Percentiles rank a stretch among this genome's conserved stretches.
Conservation (phyloP, 2,797 vertebrate genomes). For the Xenopus petersii region DNA sequence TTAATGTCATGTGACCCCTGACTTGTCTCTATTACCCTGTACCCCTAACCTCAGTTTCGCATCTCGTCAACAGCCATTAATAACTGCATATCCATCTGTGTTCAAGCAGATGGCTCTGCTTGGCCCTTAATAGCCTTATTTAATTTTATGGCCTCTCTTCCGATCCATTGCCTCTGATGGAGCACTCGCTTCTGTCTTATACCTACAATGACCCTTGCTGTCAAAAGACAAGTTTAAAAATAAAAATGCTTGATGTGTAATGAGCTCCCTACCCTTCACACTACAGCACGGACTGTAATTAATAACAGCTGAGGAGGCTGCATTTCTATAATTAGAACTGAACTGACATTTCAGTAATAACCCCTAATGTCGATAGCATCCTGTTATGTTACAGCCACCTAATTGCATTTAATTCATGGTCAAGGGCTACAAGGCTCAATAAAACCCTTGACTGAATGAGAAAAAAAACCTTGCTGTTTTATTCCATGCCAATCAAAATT, state of each 20-base stretch:
- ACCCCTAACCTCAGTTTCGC: conserved; percentile 32
- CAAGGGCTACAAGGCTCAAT: neutral
- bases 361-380: conserved; percentile 9
- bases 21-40: conserved; percentile 16
- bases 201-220: conserved; percentile 23
- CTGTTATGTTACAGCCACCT: conserved; percentile 2
- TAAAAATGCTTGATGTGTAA: conserved; percentile 12
- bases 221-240: neutral
- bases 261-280: conserved; percentile 21
- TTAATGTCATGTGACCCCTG: no score
- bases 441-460: neutral
- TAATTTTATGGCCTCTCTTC: conserved; percentile 4
- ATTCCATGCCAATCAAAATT: no score
- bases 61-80: conserved; percentile 17
- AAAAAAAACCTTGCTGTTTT: neutral
- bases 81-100: conserved; percentile 36
- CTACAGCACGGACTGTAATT: conserved; percentile 12
- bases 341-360: conserved; percentile 31
- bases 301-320: conserved; percentile 6
- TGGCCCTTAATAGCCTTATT: conserved; percentile 17
- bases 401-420: conserved; percentile 10
- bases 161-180: neutral
- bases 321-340: conserved; percentile 20
- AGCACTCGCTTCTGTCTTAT: neutral
- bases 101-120: conserved; percentile 31